phyloP scores from a whole-genome alignment of 2,113 vertebrate species.

The Anser brachyrhynchus region DNA sequence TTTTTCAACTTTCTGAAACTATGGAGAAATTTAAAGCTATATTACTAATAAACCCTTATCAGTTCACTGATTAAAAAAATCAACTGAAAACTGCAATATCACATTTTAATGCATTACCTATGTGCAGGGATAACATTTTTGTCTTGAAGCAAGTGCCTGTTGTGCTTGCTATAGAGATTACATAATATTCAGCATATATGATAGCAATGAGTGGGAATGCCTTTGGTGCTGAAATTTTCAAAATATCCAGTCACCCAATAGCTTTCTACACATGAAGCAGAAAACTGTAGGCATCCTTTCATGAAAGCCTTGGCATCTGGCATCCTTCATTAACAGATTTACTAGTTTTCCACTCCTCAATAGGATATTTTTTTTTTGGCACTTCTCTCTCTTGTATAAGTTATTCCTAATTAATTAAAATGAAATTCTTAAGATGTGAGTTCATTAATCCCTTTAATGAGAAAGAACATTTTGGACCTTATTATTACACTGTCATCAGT shows the following conservation, averaged over 20 bases:
- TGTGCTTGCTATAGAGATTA: background rate
- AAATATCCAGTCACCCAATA: background rate
- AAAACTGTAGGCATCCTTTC: background rate
- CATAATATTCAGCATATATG: background rate
- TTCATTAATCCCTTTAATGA: constrained; percentile 71
- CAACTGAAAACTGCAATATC: background rate
- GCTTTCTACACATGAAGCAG: background rate
- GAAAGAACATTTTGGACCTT: constrained; percentile 64
- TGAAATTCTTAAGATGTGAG: constrained; percentile 51
- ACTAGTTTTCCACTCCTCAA: background rate
- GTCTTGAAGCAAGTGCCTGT: background rate
- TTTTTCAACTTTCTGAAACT: background rate
- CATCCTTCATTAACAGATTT: constrained; percentile 16
- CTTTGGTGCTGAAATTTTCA: background rate
- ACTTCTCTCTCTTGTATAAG: constrained; percentile 4
- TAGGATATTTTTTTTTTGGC: constrained; percentile 26
- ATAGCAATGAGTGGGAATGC: background rate
- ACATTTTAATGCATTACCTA: background rate
- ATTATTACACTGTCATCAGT: constrained; percentile 61
- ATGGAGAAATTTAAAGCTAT: background rate
- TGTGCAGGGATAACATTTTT: background rate
- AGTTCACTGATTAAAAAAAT: background rate
- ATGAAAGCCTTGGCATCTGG: background rate
- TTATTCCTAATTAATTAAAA: constrained; percentile 72
- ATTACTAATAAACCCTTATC: background rate